Percentiles rank a stretch among this genome's conserved stretches.
These are phyloP conservation scores for Schizopygopsis malacanthus DNA, from an alignment of 2,797 vertebrate species.

Conservation along the genomic window DNA sequence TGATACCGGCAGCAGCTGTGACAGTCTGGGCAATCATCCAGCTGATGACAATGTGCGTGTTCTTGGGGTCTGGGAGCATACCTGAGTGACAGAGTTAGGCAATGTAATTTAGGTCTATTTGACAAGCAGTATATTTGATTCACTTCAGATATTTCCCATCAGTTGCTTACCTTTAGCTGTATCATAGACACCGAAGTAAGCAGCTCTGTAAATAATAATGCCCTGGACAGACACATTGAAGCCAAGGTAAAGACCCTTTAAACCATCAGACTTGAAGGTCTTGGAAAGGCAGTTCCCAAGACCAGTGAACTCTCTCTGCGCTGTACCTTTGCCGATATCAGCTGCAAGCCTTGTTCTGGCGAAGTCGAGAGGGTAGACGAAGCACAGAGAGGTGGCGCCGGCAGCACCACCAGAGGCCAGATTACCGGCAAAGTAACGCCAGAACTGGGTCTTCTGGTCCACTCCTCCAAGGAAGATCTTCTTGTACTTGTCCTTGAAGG, in stretches of 20 bases:
- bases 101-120: background rate
- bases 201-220: conserved; percentile 99
- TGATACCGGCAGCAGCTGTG: conserved; percentile 90
- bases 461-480: conserved; percentile 98
- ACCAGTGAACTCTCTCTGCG: conserved; percentile 91
- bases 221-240: conserved; percentile 99
- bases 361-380: conserved; percentile 98
- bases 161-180: conserved; percentile 94
- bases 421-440: conserved; percentile 98
- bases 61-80: conserved; percentile 99
- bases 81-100: conserved; percentile 73
- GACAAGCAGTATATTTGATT: background rate
- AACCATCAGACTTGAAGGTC: conserved; percentile 93
- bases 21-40: conserved; percentile 99
- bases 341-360: conserved; percentile 97
- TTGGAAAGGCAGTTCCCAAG: conserved; percentile 91
- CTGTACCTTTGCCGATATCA: conserved; percentile 89
- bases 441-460: conserved; percentile 97
- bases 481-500: conserved; percentile 99
- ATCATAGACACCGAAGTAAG: conserved; percentile 97
- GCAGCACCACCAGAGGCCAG: conserved; percentile 95
- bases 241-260: conserved; percentile 92
- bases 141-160: background rate
- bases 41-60: conserved; percentile 93
- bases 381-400: conserved; percentile 97